Conservation (phyloP, 2,113 vertebrate species). For the Grus americana region DNA sequence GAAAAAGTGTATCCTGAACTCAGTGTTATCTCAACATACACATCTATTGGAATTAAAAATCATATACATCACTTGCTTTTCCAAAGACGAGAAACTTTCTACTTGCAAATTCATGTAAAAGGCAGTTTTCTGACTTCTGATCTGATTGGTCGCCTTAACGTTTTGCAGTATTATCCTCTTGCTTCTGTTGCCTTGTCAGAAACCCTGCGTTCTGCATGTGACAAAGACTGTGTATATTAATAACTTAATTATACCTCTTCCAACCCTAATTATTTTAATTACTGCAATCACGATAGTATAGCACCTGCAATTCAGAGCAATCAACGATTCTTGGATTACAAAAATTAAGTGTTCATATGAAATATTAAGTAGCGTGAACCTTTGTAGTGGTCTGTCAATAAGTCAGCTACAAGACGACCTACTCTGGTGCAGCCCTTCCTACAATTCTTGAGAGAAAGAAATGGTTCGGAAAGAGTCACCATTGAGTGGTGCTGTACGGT, state of each 20-base stretch:
- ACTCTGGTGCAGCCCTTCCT: not conserved
- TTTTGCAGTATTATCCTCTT: not conserved
- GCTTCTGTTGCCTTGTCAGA: not conserved
- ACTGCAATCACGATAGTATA: not conserved
- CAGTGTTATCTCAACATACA: not conserved
- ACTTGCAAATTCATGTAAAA: not conserved
- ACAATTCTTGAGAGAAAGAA: not conserved
- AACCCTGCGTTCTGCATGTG: not conserved
- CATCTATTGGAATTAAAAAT: not conserved
- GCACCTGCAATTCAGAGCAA: conserved; percentile 56
- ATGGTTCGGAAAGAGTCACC: not conserved
- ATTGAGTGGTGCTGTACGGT: not conserved
- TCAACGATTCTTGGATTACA: conserved; percentile 19
- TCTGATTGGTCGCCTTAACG: not conserved
- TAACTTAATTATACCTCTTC: conserved; percentile 38
- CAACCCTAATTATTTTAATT: conserved; percentile 61
- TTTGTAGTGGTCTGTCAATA: not conserved
- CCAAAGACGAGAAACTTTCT: not conserved
- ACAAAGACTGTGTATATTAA: conserved; percentile 35
- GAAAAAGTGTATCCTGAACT: not conserved
- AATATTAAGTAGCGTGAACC: conserved; percentile 17
- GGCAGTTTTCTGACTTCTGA: not conserved
- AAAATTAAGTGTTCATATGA: conserved; percentile 14
- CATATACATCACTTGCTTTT: not conserved
- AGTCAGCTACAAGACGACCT: not conserved